Evolutionary conservation across 1,140 invertebrate species (phyloP).

Genomic region (Zophobas morio): DNA sequence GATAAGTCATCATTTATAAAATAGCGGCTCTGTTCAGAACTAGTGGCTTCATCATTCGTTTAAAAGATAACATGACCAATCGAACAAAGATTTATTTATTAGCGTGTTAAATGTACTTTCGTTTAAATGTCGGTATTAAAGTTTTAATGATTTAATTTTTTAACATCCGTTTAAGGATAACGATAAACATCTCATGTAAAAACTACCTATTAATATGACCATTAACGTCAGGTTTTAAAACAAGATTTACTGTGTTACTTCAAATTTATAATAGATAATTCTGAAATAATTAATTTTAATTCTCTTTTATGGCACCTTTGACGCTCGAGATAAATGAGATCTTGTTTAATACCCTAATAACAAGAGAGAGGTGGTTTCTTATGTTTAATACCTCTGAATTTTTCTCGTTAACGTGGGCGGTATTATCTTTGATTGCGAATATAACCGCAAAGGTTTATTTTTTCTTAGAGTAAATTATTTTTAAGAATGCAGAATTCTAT

Average conservation of each 20-base stretch:
- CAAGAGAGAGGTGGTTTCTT: slow-evolving; percentile 3
- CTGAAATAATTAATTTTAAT: slow-evolving; percentile 46
- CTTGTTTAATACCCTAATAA: slow-evolving; percentile 22
- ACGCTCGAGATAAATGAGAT: slow-evolving; percentile 35
- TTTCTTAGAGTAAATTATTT: too few relatives aligned
- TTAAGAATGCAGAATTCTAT: too few relatives aligned
- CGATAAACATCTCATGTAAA: slow-evolving; percentile 46
- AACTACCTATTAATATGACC: slow-evolving; percentile 46
- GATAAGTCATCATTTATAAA: slow-evolving; percentile 24
- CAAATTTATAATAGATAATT: slow-evolving; percentile 46
- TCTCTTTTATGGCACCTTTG: slow-evolving; percentile 38
- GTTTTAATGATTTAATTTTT: slow-evolving; percentile 47
- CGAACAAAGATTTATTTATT: slow-evolving; percentile 46
- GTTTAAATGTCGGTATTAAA: slow-evolving; percentile 42
- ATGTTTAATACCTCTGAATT: slow-evolving; percentile 25
- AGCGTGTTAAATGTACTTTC: slow-evolving; percentile 6
- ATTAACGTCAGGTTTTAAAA: slow-evolving; percentile 46
- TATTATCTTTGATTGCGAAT: too few relatives aligned
- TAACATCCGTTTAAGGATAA: slow-evolving; percentile 40
- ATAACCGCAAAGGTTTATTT: too few relatives aligned
- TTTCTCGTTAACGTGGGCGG: slow-evolving; percentile 5
- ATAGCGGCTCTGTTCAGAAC: slow-evolving; percentile 2
- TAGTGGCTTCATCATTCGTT: not conserved
- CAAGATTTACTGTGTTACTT: slow-evolving; percentile 46
- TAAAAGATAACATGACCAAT: slow-evolving; percentile 32